Conservation (phyloP, 2,888 invertebrate genomes). For the Hipparchia sbordonii region DNA sequence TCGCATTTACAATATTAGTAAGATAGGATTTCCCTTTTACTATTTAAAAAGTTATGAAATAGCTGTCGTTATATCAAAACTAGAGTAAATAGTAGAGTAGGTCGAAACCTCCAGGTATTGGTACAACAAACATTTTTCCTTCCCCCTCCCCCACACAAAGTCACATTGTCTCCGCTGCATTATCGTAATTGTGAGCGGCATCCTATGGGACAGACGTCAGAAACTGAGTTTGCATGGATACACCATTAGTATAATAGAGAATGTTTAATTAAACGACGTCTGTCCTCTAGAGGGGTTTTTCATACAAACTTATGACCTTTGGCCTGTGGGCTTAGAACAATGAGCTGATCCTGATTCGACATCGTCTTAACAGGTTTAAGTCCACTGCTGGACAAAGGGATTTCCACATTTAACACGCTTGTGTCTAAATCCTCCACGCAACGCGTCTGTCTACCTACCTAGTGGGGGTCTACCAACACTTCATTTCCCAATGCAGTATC, state of each 20-base stretch:
- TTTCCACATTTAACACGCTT: no score
- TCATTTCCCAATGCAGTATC: no score
- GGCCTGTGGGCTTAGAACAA: background rate
- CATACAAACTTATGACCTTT: background rate
- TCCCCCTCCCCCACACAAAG: constrained; percentile 30
- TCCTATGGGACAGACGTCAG: constrained; percentile 52
- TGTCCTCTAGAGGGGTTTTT: constrained; percentile 30
- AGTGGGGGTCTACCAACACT: no score
- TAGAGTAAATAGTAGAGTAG: background rate
- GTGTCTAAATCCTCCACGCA: no score
- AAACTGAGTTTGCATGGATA: constrained; percentile 39
- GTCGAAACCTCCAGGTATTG: constrained; percentile 7
- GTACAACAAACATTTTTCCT: constrained; percentile 19
- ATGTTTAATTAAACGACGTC: constrained; percentile 45
- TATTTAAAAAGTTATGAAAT: background rate
- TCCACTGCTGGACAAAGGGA: no score
- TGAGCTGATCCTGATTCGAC: no score
- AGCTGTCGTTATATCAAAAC: constrained; percentile 4
- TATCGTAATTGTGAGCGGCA: constrained; percentile 61
- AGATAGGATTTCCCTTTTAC: background rate
- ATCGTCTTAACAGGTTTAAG: no score
- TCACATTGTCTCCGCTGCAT: constrained; percentile 52
- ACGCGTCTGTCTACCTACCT: no score
- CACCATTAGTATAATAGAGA: constrained; percentile 48
- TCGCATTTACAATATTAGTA: no score